These are phyloP conservation scores for Adelges cooleyi DNA, from an alignment of 1,140 invertebrate species.

Conservation along the genomic window DNA sequence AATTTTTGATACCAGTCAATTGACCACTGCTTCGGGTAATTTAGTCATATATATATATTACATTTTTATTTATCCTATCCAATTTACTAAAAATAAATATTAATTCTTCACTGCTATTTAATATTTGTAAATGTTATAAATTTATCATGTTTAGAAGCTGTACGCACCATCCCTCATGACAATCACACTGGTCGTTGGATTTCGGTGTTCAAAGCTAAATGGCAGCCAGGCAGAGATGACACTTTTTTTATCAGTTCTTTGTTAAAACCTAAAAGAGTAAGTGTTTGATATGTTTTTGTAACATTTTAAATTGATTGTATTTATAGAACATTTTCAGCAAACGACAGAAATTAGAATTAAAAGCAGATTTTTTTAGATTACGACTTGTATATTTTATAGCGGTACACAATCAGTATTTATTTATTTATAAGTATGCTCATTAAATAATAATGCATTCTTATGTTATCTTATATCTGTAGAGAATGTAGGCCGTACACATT, in stretches of 20 bases:
- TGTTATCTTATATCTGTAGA: too few relatives aligned
- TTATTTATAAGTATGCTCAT: too few relatives aligned
- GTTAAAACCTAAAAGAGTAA: constrained; percentile 29
- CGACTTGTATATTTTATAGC: too few relatives aligned
- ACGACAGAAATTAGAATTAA: not conserved
- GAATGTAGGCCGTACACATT: too few relatives aligned
- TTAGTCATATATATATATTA: not conserved
- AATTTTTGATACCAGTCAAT: constrained; percentile 29
- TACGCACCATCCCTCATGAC: constrained; percentile 24
- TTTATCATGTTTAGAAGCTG: constrained; percentile 21
- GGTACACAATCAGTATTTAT: too few relatives aligned
- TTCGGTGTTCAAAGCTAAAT: constrained; percentile 33
- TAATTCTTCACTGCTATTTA: not conserved
- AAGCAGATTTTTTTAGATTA: not conserved
- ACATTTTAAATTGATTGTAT: too few relatives aligned
- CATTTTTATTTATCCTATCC: not conserved
- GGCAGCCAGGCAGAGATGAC: constrained; percentile 31
- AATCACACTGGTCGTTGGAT: constrained; percentile 33
- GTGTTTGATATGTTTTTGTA: not conserved
- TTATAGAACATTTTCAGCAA: not conserved
- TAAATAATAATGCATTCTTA: too few relatives aligned
- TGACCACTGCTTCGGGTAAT: not conserved
- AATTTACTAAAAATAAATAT: not conserved
- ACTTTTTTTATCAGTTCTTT: constrained; percentile 31
- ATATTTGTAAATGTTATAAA: not conserved